Evolutionary conservation across 2,888 invertebrate species (phyloP).

Genomic region (Lasioglossum malachurum): DNA sequence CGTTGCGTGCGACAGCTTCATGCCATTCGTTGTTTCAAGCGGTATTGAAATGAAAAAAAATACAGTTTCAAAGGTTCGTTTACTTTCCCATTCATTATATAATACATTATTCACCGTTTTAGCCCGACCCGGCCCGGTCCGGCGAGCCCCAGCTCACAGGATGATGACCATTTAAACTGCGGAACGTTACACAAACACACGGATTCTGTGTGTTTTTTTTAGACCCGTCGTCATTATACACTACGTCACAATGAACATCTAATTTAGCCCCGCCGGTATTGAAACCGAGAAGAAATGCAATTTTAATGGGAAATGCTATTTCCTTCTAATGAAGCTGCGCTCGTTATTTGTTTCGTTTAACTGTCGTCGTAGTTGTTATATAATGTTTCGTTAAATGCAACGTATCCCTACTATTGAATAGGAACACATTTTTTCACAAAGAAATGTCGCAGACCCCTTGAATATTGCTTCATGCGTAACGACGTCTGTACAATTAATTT

Average conservation of each 20-base stretch:
- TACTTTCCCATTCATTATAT: slow-evolving; percentile 1
- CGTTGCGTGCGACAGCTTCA: slow-evolving; percentile 43
- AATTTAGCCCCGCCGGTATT: background rate
- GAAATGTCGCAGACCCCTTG: background rate
- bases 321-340: background rate
- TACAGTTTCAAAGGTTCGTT: background rate
- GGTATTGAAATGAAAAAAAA: background rate
- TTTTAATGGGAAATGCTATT: background rate
- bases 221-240: background rate
- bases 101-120: slow-evolving; percentile 9
- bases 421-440: background rate
- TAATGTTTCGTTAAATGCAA: background rate
- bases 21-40: slow-evolving; percentile 34
- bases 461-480: background rate
- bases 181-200: background rate
- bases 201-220: background rate
- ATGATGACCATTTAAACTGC: background rate
- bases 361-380: background rate
- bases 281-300: background rate
- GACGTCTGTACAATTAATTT: background rate
- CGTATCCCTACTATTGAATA: background rate
- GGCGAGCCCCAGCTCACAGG: background rate
- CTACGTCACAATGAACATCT: background rate
- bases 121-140: background rate
- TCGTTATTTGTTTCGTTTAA: background rate